Evolutionary conservation across 37 sponge, comb jelly and placozoan species (phyloP), one percentile per base, ranked within the genome.

Genomic region (Ianthella basta): DNA sequence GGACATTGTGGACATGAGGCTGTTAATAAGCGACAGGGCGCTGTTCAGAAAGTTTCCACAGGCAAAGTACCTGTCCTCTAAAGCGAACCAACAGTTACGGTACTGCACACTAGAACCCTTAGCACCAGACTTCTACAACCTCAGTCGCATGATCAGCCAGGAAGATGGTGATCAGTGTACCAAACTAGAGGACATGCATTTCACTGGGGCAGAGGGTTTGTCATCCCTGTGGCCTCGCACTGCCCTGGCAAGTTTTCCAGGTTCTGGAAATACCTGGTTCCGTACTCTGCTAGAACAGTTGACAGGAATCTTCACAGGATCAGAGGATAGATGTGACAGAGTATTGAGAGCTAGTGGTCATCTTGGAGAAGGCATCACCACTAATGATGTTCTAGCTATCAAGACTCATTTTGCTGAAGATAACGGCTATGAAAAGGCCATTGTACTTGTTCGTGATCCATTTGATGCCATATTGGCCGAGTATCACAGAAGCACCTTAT

Each of bases 221-320:
- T n/a, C n/a, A n/a, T n/a, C n/a, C n/a, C n/a, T n/a, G n/a, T n/a
- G n/a, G 40, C 73, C 73, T 19, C 23, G 33, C 73, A 72, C 73
- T 23, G 84, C 84, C 34, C 84, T 83, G 57, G 84, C 84, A 10
- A 83, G 84, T 32, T 83, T 83, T 57, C 84, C 84, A 12, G 84
- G 84, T 14, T 83, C 84, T 35, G 84, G 84, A 13, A 83, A 83
- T n/a, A 70, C 84, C 6, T 83, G 68, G 84, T 24, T 83, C 10
- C 66, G 84, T 24, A 69, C 15, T 36, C 55, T 83, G 32, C 30
- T 83, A 72, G 72, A 83, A 27, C 84, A 83, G 84, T 23, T 27
- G 24, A 70, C 84, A 24, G 84, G 84, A 69, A 40, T 70, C 12
- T 67, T 67, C 64, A 83, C 84, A 25, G 84, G 84, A 19, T 83